phyloP scores from a whole-genome alignment of 1,140 invertebrate species.

The Nasonia giraulti region DNA sequence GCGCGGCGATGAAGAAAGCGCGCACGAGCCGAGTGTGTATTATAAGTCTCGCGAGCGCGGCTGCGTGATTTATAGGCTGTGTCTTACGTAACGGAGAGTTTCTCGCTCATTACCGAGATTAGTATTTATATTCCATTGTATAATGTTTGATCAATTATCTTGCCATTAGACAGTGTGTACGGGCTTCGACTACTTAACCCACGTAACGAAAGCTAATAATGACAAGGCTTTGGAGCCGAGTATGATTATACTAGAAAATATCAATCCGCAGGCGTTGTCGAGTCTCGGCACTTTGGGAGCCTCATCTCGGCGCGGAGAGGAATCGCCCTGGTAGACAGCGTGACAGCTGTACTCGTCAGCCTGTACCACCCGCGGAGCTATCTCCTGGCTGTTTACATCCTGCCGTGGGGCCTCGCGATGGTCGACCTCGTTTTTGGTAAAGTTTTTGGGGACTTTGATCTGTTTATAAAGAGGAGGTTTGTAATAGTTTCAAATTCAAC shows the following conservation, averaged over 20 bases:
- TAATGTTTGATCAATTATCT: not conserved
- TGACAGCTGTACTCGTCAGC: not conserved
- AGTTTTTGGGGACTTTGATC: too few relatives aligned
- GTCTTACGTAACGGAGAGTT: conserved; percentile 14
- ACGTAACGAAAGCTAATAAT: too few relatives aligned
- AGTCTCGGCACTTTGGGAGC: not conserved
- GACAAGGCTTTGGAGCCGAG: too few relatives aligned
- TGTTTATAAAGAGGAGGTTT: too few relatives aligned
- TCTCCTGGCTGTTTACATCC: not conserved
- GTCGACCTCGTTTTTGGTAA: not conserved
- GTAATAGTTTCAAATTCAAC: too few relatives aligned
- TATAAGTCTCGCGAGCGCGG: too few relatives aligned
- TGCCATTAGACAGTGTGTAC: too few relatives aligned
- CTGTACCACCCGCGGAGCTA: not conserved
- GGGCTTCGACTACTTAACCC: too few relatives aligned
- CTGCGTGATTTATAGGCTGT: conserved; percentile 37
- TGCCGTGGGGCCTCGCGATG: not conserved
- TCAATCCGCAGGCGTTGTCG: too few relatives aligned
- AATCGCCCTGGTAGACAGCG: not conserved
- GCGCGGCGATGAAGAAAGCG: conserved; percentile 1
- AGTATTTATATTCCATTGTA: conserved; percentile 25
- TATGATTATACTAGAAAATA: too few relatives aligned
- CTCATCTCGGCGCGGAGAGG: too few relatives aligned
- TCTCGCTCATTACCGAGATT: conserved; percentile 12
- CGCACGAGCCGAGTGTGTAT: too few relatives aligned